phyloP scores from a whole-genome alignment of 1,140 invertebrate species.

The Planococcus citri region DNA sequence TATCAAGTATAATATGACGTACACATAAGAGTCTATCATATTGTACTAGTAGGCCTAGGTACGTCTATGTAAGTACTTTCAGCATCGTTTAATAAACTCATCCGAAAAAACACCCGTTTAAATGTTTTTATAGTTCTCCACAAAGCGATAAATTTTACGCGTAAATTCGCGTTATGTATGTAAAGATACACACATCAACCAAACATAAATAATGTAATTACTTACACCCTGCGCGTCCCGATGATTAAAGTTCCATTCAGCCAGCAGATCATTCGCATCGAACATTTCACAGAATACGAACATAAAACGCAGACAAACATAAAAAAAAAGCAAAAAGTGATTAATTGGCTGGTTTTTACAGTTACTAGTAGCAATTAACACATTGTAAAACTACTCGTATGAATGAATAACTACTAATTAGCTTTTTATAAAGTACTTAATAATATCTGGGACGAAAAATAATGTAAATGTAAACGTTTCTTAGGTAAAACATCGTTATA shows the following conservation, averaged over 20 bases:
- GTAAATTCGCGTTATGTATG: background rate
- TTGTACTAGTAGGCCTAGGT: too few species aligned
- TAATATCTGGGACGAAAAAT: background rate
- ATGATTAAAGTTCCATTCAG: background rate
- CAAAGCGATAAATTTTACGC: background rate
- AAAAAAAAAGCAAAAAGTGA: slow-evolving; percentile 12
- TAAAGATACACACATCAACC: background rate
- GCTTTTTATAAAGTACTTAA: background rate
- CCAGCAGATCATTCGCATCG: background rate
- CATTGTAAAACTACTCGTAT: slow-evolving; percentile 18
- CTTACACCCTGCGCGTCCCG: slow-evolving; percentile 14
- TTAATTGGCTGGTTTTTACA: slow-evolving; percentile 19
- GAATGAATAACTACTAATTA: slow-evolving; percentile 16
- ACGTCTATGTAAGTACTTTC: too few species aligned
- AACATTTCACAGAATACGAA: background rate
- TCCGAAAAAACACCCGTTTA: too few species aligned
- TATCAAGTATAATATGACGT: too few species aligned
- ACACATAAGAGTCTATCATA: too few species aligned
- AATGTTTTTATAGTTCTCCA: too few species aligned
- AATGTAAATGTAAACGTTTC: slow-evolving; percentile 3
- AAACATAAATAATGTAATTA: slow-evolving; percentile 9
- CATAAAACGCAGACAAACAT: slow-evolving; percentile 6
- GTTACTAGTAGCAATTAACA: slow-evolving; percentile 15
- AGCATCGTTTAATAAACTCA: too few species aligned
- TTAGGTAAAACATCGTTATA: background rate